Evolutionary conservation across 2,888 invertebrate genomes (phyloP).

Genomic region (Drosophila villosipedis): DNA sequence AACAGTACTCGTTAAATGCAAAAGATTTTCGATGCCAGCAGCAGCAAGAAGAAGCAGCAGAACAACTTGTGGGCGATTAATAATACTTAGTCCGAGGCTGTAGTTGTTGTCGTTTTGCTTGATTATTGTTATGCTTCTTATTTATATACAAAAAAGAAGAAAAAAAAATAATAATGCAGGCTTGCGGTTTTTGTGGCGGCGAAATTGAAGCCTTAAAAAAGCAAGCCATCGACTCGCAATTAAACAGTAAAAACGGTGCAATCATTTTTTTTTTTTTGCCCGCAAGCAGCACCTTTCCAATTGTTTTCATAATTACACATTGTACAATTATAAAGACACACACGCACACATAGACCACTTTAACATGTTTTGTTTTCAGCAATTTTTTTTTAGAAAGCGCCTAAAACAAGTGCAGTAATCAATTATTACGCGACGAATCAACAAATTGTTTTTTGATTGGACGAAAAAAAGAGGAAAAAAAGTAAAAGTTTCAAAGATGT

Average conservation of each 20-base stretch:
- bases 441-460: slow-evolving; percentile 49
- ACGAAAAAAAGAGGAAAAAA: slow-evolving; percentile 33
- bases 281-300: slow-evolving; percentile 69
- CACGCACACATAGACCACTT: slow-evolving; percentile 18
- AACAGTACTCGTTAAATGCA: slow-evolving; percentile 43
- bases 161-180: background rate
- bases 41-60: slow-evolving; percentile 5
- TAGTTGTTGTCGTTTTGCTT: slow-evolving; percentile 17
- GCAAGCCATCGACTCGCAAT: slow-evolving; percentile 38
- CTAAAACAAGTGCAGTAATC: slow-evolving; percentile 75
- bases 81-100: slow-evolving; percentile 18
- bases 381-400: slow-evolving; percentile 69
- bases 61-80: slow-evolving; percentile 34
- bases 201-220: slow-evolving; percentile 59
- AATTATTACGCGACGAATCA: slow-evolving; percentile 70
- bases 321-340: slow-evolving; percentile 36
- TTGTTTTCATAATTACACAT: slow-evolving; percentile 62
- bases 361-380: slow-evolving; percentile 27
- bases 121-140: slow-evolving; percentile 42
- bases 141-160: slow-evolving; percentile 38
- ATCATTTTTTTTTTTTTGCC: slow-evolving; percentile 30
- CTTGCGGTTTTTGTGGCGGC: slow-evolving; percentile 51
- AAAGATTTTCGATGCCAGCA: slow-evolving; percentile 20
- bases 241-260: slow-evolving; percentile 35
- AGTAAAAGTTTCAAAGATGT: slow-evolving; percentile 55